Base-by-base conservation (phyloP, 2,797 vertebrate species). In the Micromesistius poutassou region DNA sequence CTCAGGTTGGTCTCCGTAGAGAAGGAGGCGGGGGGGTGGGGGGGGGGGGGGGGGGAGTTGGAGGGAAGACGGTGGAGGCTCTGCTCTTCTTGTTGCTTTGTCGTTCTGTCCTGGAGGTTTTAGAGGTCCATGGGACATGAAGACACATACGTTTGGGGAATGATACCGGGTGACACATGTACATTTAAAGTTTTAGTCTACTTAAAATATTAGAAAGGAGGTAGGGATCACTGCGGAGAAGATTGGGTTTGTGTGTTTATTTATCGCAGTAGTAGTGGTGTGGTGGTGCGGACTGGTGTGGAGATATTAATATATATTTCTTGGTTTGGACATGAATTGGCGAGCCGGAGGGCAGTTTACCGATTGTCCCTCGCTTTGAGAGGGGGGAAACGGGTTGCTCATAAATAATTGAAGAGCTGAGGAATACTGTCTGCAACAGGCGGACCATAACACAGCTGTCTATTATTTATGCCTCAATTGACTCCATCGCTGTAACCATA, bases 1-100 rank as follows among this genome's bases (percentile, higher is more conserved):
- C 93, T 78, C 96, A 97, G 96, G 97, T 97, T 88, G 93, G 95
- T 96, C 13, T 81, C 76, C 71, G 79, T 66, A 19, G 33, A 76
- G 74, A 30, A 77, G 72, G 14, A 42, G 77, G 55, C 1, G 1
- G n/a, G 72, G 28, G 62, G 12, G 38, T n/a, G n/a, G n/a, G n/a
- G n/a, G 72, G 14, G 38, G 77, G 55, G 1, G 1, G n/a, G 72
- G 28, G 62, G 12, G 38, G 30, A 16, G 28, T 2, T n/a, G 5
- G 71, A 25, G 36, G 19, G 71, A 30, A 36, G 74, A 71, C 72
- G 16, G 9, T 70, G 36, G 50, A 30, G 1, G 46, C 30, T 14
- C 12, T 13, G 13, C 46, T 50, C 46, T 50, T 22, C 46, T 71
- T 16, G 19, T 19, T 71, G 3, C 25, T 5, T 5, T 16, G 74